phyloP scores from a whole-genome alignment of 2,113 vertebrate genomes.

The Bubo blakistoni region DNA sequence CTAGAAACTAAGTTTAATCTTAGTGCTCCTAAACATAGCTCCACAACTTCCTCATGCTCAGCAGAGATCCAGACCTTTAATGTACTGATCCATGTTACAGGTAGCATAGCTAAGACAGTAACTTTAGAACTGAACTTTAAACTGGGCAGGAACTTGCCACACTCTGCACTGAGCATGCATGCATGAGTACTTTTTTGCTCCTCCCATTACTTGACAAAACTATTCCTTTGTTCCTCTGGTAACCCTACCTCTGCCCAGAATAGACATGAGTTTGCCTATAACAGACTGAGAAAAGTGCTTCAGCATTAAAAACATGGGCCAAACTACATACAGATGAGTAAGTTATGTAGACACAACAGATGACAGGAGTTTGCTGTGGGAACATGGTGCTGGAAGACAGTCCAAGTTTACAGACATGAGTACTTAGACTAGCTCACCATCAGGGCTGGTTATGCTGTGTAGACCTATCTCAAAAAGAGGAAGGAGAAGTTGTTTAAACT shows the following conservation, averaged over 20 bases:
- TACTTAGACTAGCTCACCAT: neutral
- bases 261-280: neutral
- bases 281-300: neutral
- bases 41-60: neutral
- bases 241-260: neutral
- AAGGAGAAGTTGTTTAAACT: neutral
- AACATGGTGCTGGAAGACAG: neutral
- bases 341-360: neutral
- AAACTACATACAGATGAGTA: neutral
- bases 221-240: neutral
- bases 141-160: neutral
- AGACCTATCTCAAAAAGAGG: neutral
- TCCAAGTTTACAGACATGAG: neutral
- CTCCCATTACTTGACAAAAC: neutral
- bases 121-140: neutral
- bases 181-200: neutral
- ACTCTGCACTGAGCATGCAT: neutral
- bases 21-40: neutral
- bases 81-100: accelerated
- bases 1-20: neutral
- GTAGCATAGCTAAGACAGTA: neutral
- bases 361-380: neutral
- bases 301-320: neutral
- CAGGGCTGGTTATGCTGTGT: neutral
- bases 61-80: neutral